A percentile compares a stretch with the other conserved stretches of the same genome.
These are phyloP conservation scores for Microtus californicus DNA, from an alignment of 2,797 vertebrate species.

Conservation along the genomic window DNA sequence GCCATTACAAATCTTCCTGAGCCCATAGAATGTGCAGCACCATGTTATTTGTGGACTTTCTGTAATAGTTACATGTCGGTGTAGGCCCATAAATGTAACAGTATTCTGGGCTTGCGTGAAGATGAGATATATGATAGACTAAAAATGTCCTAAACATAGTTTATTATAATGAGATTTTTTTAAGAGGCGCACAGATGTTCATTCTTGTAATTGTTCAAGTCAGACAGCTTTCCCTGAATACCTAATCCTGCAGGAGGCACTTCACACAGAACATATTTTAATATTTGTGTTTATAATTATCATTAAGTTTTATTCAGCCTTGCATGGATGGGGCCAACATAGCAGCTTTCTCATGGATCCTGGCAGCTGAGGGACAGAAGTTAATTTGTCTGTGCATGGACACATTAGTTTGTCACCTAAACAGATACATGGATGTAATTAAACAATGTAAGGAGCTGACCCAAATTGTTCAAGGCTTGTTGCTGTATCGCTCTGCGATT, in stretches of 20 bases:
- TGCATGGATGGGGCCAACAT: conserved; percentile 91
- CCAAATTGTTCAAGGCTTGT: conserved; percentile 90
- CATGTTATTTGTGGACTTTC: background rate
- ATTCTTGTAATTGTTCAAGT: conserved; percentile 47
- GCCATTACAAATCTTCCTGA: background rate
- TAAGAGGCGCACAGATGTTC: background rate
- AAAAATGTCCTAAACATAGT: background rate
- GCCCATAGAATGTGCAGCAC: background rate
- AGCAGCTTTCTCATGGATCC: conserved; percentile 94
- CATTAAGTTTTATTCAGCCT: conserved; percentile 91
- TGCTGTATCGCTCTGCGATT: conserved; percentile 87
- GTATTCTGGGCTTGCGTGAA: background rate
- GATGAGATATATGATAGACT: background rate
- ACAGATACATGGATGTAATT: conserved; percentile 92
- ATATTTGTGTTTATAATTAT: conserved; percentile 97
- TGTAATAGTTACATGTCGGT: background rate
- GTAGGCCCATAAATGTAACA: background rate
- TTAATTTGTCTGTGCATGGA: conserved; percentile 97
- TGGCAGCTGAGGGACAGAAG: conserved; percentile 98
- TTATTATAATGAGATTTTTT: background rate
- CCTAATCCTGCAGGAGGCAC: conserved; percentile 70
- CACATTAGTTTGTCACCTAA: conserved; percentile 94
- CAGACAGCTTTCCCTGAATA: conserved; percentile 76
- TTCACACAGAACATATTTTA: conserved; percentile 88
- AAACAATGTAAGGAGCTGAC: conserved; percentile 91